A percentile compares a stretch with the other conserved stretches of the same genome.
These are phyloP conservation scores for Drosophila lini DNA, from an alignment of 1,140 invertebrate genomes.

Conservation along the genomic window DNA sequence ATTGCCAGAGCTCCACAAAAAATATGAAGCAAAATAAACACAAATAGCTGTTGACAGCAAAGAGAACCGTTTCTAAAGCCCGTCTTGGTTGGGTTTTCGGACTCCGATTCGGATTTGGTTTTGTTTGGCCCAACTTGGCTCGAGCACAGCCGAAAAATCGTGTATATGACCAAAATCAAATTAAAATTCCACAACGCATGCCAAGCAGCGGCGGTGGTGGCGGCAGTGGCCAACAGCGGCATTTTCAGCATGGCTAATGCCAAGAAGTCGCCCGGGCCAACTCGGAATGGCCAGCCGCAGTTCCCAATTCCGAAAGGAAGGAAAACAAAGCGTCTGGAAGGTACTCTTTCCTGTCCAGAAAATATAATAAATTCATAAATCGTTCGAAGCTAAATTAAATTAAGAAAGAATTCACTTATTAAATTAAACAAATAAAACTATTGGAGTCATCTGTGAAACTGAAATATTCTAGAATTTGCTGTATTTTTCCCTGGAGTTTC, in stretches of 20 bases:
- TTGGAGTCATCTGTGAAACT: not conserved
- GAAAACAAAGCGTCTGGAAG: not conserved
- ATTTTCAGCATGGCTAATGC: conserved; percentile 68
- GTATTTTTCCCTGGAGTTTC: not conserved
- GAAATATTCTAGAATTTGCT: not conserved
- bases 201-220: conserved; percentile 35
- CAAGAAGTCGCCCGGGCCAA: conserved; percentile 73
- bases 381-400: not conserved
- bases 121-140: conserved; percentile 62
- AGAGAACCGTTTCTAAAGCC: conserved; percentile 42
- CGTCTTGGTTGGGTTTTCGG: conserved; percentile 33
- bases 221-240: conserved; percentile 16
- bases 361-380: no score
- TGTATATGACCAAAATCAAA: conserved; percentile 80
- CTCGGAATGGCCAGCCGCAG: conserved; percentile 36
- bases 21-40: conserved; percentile 6
- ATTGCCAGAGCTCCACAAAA: conserved; percentile 12
- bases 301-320: conserved; percentile 27
- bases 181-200: conserved; percentile 82
- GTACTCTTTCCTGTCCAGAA: conserved; percentile 4
- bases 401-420: not conserved
- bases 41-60: conserved; percentile 21
- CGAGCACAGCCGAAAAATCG: conserved; percentile 57
- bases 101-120: conserved; percentile 39
- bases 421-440: not conserved